Conservation (phyloP, 2,888 invertebrate genomes). For the Cerastis rubricosa region DNA sequence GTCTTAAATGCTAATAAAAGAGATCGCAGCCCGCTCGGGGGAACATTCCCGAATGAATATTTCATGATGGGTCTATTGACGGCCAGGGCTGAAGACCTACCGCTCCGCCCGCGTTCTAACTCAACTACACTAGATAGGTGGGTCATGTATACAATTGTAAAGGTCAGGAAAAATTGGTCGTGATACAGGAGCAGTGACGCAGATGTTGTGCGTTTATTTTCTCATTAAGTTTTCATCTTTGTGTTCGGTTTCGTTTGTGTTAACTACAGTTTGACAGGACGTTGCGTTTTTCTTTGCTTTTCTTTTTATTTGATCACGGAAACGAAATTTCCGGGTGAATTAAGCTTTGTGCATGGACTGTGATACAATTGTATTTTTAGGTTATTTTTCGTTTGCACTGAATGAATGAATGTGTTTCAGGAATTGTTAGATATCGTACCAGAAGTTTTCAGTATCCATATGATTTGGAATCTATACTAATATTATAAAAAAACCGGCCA, state of each 20-base stretch:
- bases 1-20: slow-evolving; percentile 87
- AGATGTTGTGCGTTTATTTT: slow-evolving; percentile 84
- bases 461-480: neutral
- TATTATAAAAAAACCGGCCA: neutral
- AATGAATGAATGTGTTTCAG: neutral
- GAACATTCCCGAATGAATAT: slow-evolving; percentile 82
- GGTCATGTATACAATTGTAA: slow-evolving; percentile 58
- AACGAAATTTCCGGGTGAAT: slow-evolving; percentile 46
- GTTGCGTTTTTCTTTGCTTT: slow-evolving; percentile 47
- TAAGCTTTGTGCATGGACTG: slow-evolving; percentile 23
- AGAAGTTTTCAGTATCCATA: neutral
- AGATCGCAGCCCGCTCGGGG: slow-evolving; percentile 74
- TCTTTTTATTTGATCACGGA: slow-evolving; percentile 41
- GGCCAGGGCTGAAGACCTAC: slow-evolving; percentile 72
- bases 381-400: neutral
- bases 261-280: slow-evolving; percentile 74
- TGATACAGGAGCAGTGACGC: slow-evolving; percentile 74
- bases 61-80: slow-evolving; percentile 80
- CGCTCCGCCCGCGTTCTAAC: slow-evolving; percentile 54
- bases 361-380: slow-evolving; percentile 4
- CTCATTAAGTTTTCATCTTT: slow-evolving; percentile 84
- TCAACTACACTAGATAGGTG: slow-evolving; percentile 39
- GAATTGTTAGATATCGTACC: neutral
- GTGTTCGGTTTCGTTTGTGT: slow-evolving; percentile 73
- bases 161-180: slow-evolving; percentile 71